phyloP scores from a whole-genome alignment of 2,113 vertebrate genomes.

The Plestiodon gilberti region DNA sequence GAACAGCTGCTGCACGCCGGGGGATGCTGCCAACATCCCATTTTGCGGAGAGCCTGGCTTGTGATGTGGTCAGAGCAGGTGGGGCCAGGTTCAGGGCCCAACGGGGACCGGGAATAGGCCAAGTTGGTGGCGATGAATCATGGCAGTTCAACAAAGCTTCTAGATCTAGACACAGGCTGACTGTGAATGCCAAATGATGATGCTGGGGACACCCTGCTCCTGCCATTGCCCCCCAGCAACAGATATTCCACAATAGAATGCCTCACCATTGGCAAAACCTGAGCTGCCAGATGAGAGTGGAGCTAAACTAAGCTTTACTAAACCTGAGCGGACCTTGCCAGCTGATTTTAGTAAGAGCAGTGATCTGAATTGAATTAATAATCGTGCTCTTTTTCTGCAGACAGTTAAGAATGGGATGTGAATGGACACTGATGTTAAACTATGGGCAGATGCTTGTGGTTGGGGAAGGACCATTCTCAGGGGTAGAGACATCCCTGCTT shows the following conservation, averaged over 20 bases:
- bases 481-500: too few species aligned
- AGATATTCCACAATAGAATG: too few species aligned
- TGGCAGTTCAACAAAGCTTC: neutral
- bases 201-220: too few species aligned
- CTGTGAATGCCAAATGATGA: neutral
- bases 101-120: neutral
- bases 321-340: neutral
- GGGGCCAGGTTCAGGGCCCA: neutral
- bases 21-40: neutral
- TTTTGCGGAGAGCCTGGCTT: neutral
- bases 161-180: neutral
- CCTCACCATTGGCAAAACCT: neutral
- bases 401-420: too few species aligned
- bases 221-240: too few species aligned
- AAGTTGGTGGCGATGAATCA: neutral
- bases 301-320: neutral
- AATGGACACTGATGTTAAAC: too few species aligned
- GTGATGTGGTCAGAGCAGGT: neutral
- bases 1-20: neutral
- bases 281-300: neutral
- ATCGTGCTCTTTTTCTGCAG: neutral
- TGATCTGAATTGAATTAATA: neutral
- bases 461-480: too few species aligned
- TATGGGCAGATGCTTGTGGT: too few species aligned
- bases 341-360: neutral